Evolutionary conservation across 2,113 vertebrate species (phyloP).

Genomic region (Chloropsis hardwickii): DNA sequence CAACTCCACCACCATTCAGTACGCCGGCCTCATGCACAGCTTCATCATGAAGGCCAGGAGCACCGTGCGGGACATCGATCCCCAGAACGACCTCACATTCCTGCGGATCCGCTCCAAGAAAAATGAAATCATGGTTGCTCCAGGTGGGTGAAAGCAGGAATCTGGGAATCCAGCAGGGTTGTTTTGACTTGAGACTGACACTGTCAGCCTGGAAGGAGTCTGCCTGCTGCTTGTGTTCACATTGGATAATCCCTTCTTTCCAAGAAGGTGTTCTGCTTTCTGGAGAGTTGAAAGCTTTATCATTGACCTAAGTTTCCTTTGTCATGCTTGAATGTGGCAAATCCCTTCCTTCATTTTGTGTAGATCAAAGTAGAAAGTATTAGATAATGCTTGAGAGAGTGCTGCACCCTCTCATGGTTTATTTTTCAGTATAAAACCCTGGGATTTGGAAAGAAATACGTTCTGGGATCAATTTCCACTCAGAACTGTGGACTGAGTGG

Average conservation of each 20-base stretch:
- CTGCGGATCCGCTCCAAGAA: slow-evolving; percentile 94
- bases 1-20: slow-evolving; percentile 88
- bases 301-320: not conserved
- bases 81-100: slow-evolving; percentile 95
- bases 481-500: not conserved
- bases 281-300: not conserved
- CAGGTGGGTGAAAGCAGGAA: slow-evolving; percentile 73
- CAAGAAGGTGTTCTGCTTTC: not conserved
- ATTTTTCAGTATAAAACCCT: not conserved
- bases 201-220: not conserved
- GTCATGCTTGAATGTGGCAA: not conserved
- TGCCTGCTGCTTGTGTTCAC: not conserved
- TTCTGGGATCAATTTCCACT: not conserved
- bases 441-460: not conserved
- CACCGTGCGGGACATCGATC: slow-evolving; percentile 88
- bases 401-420: not conserved
- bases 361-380: not conserved
- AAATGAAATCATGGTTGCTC: slow-evolving; percentile 96
- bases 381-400: not conserved
- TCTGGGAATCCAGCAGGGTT: not conserved
- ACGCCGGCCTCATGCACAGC: slow-evolving; percentile 88
- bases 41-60: slow-evolving; percentile 88
- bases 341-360: not conserved
- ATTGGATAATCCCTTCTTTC: not conserved
- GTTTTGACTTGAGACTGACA: fast-evolving